A percentile compares a stretch with the other conserved stretches of the same genome.
phyloP scores from a whole-genome alignment of 2,797 vertebrate genomes.

The Thaleichthys pacificus region DNA sequence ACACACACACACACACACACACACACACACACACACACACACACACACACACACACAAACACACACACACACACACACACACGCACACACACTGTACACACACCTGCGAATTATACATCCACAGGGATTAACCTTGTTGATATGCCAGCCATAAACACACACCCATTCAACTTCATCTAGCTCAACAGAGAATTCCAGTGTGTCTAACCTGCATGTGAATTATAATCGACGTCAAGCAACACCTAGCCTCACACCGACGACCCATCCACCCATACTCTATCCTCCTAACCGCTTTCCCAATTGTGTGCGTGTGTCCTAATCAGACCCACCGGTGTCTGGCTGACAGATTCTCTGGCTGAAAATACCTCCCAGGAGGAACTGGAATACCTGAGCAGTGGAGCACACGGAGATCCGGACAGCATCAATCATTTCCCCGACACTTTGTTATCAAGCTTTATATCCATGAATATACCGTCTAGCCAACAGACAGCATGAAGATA shows the following conservation, averaged over 20 bases:
- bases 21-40: background rate
- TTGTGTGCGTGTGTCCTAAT: conserved; percentile 30
- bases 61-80: background rate
- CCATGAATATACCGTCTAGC: too few relatives aligned
- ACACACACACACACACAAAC: conserved; percentile 14
- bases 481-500: background rate
- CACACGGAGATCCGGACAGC: conserved; percentile 1
- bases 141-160: conserved; percentile 5
- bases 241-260: background rate
- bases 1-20: conserved; percentile 4
- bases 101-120: background rate
- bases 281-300: background rate
- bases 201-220: background rate
- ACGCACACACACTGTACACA: background rate
- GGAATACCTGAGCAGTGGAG: background rate
- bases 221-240: background rate
- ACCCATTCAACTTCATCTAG: background rate
- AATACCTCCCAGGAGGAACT: background rate
- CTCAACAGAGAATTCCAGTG: background rate
- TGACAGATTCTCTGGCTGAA: background rate
- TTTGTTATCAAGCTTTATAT: too few relatives aligned
- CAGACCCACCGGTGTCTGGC: conserved; percentile 33
- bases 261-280: background rate
- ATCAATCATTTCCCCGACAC: background rate
- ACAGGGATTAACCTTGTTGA: background rate